Evolutionary conservation across 1,140 invertebrate species (phyloP).

Genomic region (Pentalonia nigronervosa): DNA sequence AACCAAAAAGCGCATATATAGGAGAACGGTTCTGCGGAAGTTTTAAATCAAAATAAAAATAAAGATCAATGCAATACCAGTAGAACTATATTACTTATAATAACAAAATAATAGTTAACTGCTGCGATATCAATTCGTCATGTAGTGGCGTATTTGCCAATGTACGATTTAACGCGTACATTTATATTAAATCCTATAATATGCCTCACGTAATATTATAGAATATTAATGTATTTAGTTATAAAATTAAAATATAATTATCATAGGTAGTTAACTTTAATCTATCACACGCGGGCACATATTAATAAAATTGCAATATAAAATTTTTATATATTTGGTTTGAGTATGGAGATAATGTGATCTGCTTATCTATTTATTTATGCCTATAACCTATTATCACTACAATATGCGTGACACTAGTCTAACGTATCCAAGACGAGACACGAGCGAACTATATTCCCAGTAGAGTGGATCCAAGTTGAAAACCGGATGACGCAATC

Average conservation of each 20-base stretch:
- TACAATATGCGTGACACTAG: background rate
- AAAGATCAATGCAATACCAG: background rate
- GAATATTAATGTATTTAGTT: no score
- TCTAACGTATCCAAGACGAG: background rate
- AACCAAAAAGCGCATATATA: background rate
- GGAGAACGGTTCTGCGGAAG: background rate
- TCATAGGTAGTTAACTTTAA: no score
- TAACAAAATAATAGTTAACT: no score
- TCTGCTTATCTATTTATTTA: background rate
- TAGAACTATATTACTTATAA: background rate
- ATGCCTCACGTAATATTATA: no score
- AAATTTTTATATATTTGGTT: no score
- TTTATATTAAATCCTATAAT: no score
- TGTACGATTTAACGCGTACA: no score
- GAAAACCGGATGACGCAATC: background rate
- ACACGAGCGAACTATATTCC: background rate
- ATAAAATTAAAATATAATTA: no score
- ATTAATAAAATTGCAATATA: no score
- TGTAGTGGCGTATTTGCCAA: no score
- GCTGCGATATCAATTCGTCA: no score
- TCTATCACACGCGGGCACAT: rapidly evolving
- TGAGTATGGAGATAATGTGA: background rate
- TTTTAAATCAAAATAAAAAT: background rate
- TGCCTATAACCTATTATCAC: no score
- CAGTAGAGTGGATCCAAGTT: background rate